Evolutionary conservation across 2,797 vertebrate species (phyloP).

Genomic region (Orestias chungarensis): DNA sequence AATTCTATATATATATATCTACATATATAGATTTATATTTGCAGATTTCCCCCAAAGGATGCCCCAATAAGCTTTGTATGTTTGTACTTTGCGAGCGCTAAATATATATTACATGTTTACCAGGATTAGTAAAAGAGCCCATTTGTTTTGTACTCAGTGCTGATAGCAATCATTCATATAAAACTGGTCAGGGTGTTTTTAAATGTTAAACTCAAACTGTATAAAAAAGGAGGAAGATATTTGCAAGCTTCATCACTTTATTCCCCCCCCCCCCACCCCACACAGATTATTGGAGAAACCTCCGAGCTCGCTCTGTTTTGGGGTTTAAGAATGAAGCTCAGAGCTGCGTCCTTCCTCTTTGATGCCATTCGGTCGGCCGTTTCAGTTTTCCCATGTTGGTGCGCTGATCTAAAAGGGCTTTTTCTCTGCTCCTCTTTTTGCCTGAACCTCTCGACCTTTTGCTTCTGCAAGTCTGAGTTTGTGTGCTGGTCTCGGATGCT

Average conservation of each 20-base stretch:
- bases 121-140: slow-evolving; percentile 54
- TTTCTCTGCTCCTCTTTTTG: slow-evolving; percentile 70
- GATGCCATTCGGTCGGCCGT: slow-evolving; percentile 61
- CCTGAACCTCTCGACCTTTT: slow-evolving; percentile 63
- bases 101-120: slow-evolving; percentile 70
- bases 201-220: slow-evolving; percentile 56
- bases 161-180: slow-evolving; percentile 68
- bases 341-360: slow-evolving; percentile 45
- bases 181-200: slow-evolving; percentile 68
- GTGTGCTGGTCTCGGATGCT: slow-evolving; percentile 56
- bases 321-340: slow-evolving; percentile 61
- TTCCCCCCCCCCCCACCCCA: slow-evolving; percentile 31
- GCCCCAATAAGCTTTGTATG: slow-evolving; percentile 68
- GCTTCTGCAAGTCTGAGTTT: slow-evolving; percentile 60
- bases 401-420: slow-evolving; percentile 80
- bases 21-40: slow-evolving; percentile 43
- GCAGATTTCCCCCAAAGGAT: slow-evolving; percentile 56
- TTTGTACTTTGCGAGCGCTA: slow-evolving; percentile 67
- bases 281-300: slow-evolving; percentile 6
- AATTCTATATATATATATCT: slow-evolving; percentile 5
- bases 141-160: slow-evolving; percentile 75
- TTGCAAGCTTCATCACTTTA: slow-evolving; percentile 27
- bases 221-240: slow-evolving; percentile 42
- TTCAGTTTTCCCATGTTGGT: slow-evolving; percentile 60
- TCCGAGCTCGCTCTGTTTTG: slow-evolving; percentile 42